Evolutionary conservation across 2,113 vertebrate species (phyloP).

Genomic region (Clinocottus analis): DNA sequence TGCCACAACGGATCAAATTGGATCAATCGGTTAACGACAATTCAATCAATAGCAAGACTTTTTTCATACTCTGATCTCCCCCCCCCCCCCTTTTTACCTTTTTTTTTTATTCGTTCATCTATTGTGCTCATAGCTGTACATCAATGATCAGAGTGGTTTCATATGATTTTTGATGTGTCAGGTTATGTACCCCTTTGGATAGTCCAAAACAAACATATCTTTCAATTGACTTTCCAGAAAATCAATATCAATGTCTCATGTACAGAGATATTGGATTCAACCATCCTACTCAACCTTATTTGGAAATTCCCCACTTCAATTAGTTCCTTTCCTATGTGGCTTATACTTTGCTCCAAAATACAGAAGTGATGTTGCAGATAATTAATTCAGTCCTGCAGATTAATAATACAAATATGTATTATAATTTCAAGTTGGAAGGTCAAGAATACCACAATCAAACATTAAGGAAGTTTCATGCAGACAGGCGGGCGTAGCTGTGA

Average conservation of each 20-base stretch:
- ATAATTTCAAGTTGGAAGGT: neutral
- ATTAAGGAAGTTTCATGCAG: slow-evolving; percentile 4
- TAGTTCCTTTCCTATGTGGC: neutral
- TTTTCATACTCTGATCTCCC: neutral
- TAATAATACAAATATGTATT: neutral
- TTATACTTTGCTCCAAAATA: neutral
- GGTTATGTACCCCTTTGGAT: too few species aligned
- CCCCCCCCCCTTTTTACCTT: too few species aligned
- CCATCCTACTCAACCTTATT: neutral
- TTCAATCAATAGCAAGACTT: neutral
- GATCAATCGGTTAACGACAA: neutral
- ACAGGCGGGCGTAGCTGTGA: neutral
- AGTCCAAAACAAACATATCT: too few species aligned
- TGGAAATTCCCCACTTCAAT: neutral
- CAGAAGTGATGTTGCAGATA: neutral
- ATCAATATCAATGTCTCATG: too few species aligned
- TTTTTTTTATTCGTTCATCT: too few species aligned
- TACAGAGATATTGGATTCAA: neutral
- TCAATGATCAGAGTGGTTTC: too few species aligned
- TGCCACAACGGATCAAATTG: neutral
- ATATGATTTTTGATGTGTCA: too few species aligned
- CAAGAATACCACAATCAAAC: neutral
- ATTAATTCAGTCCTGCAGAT: neutral
- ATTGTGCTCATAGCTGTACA: too few species aligned
- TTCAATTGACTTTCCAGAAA: too few species aligned